Percentiles rank a stretch among this genome's conserved stretches.
Conservation (phyloP, 1,140 invertebrate species). For the Drosophila quadrilineata region DNA sequence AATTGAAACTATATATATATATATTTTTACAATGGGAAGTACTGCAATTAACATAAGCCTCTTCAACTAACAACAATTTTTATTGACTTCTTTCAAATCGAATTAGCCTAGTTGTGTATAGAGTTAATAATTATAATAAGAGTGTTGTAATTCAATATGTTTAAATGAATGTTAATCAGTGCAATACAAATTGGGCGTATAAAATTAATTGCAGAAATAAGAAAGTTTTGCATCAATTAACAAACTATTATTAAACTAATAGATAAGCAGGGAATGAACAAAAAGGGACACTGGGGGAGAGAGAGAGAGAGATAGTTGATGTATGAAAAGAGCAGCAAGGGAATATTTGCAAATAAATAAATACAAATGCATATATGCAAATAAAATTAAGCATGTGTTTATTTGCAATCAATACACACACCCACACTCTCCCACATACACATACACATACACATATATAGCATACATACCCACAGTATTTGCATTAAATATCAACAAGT, state of each 20-base stretch:
- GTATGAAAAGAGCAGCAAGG: not conserved
- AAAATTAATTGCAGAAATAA: not conserved
- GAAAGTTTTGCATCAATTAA: too few species aligned
- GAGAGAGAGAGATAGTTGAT: not conserved
- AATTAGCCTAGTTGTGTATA: too few species aligned
- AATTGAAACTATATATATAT: not conserved
- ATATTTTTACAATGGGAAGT: too few species aligned
- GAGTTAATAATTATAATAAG: too few species aligned
- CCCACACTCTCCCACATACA: not conserved
- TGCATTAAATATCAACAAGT: conserved; percentile 62
- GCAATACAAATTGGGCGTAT: not conserved
- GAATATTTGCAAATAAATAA: conserved; percentile 21
- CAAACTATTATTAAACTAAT: not conserved
- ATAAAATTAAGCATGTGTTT: conserved; percentile 45
- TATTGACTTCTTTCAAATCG: too few species aligned
- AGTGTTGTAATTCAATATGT: too few species aligned
- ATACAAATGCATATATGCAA: conserved; percentile 30
- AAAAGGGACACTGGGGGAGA: not conserved
- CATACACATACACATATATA: not conserved
- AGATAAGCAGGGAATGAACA: not conserved
- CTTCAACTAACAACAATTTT: too few species aligned
- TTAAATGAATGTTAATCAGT: not conserved
- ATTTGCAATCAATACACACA: not conserved
- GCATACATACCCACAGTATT: conserved; percentile 21
- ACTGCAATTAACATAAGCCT: too few species aligned